Conservation (phyloP, 1,140 invertebrate genomes). For the Aricia agestis region DNA sequence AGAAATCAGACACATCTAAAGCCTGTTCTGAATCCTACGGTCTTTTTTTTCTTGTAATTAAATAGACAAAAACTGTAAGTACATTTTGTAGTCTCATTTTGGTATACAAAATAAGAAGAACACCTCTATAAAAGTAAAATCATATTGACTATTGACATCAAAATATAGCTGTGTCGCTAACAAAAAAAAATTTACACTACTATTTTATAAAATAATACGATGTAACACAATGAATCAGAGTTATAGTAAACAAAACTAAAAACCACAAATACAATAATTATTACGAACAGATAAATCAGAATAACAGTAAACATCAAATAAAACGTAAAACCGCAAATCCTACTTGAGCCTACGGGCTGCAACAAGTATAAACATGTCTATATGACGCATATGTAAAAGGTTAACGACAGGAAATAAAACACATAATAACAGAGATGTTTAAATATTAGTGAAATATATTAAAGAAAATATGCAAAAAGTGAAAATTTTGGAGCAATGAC, state of each 20-base stretch:
- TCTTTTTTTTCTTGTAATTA: too few species aligned
- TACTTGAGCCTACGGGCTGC: neutral
- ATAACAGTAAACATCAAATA: neutral
- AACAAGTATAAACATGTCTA: neutral
- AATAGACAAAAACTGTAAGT: too few species aligned
- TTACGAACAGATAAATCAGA: neutral
- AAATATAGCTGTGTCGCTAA: too few species aligned
- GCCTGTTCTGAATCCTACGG: too few species aligned
- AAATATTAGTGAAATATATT: neutral
- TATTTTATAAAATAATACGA: too few species aligned
- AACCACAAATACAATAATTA: neutral
- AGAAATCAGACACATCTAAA: neutral
- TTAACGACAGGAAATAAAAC: neutral
- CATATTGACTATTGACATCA: too few species aligned
- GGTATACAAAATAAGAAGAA: too few species aligned
- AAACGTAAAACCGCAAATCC: neutral
- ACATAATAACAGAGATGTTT: neutral
- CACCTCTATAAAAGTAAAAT: too few species aligned
- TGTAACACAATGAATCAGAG: too few species aligned
- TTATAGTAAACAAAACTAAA: neutral
- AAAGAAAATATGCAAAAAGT: neutral
- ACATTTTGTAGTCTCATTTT: too few species aligned
- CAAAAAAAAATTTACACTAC: too few species aligned
- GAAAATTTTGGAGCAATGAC: too few species aligned
- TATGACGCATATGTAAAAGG: neutral